phyloP scores from a whole-genome alignment of 2,113 vertebrate species.

The Nerophis ophidion region DNA sequence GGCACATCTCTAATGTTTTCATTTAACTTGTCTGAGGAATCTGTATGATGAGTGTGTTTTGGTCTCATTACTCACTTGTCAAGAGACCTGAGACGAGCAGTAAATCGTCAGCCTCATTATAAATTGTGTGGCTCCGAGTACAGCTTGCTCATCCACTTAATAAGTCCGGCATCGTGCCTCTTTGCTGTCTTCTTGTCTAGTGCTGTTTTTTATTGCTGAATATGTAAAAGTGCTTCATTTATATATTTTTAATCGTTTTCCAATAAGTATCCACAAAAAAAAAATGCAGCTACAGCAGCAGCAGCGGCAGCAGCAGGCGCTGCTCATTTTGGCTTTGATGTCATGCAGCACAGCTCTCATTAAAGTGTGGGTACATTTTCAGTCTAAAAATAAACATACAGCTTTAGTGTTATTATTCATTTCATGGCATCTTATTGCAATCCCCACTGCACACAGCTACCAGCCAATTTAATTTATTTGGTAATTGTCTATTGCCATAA shows the following conservation, averaged over 20 bases:
- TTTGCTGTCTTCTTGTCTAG: slow-evolving; percentile 14
- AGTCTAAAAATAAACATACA: slow-evolving; percentile 46
- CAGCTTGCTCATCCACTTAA: slow-evolving; percentile 23
- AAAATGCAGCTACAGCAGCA: slow-evolving; percentile 1
- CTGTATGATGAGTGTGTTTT: slow-evolving; percentile 31
- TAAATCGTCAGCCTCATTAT: slow-evolving; percentile 33
- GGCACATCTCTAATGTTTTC: neutral
- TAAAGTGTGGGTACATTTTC: slow-evolving; percentile 30
- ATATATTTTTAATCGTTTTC: slow-evolving; percentile 1
- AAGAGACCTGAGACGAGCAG: slow-evolving; percentile 23
- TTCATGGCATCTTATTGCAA: slow-evolving; percentile 32
- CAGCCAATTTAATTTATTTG: slow-evolving; percentile 41
- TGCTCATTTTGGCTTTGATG: slow-evolving; percentile 21
- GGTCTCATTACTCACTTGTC: slow-evolving; percentile 37
- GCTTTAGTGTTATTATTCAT: slow-evolving; percentile 42
- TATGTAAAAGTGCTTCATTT: slow-evolving; percentile 18
- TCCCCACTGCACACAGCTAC: slow-evolving; percentile 35
- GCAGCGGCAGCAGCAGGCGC: neutral
- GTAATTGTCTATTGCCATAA: slow-evolving; percentile 38
- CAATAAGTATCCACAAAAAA: slow-evolving; percentile 8
- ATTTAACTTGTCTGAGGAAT: slow-evolving; percentile 12
- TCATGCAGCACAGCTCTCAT: slow-evolving; percentile 26
- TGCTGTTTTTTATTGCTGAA: slow-evolving; percentile 20
- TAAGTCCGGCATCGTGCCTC: slow-evolving; percentile 21
- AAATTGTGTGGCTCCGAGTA: slow-evolving; percentile 23